Conservation (phyloP, 2,888 invertebrate species). For the Polydesmus complanatus region DNA sequence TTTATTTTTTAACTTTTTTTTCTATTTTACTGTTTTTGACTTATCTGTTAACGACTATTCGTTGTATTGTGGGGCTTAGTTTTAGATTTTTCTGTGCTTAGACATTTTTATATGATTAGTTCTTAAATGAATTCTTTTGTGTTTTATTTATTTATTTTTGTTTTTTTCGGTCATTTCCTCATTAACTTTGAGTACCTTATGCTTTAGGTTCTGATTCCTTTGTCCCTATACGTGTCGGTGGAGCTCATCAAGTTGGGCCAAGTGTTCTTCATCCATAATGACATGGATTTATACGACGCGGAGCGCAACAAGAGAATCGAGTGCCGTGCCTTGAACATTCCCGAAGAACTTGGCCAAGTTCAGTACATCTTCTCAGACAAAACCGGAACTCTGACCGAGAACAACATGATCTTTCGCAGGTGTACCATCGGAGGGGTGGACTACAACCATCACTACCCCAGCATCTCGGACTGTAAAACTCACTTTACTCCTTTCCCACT, state of each 20-base stretch:
- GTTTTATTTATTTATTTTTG: background rate
- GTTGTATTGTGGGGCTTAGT: too few relatives aligned
- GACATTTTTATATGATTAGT: too few relatives aligned
- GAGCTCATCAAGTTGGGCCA: slow-evolving; percentile 92
- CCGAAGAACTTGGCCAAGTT: slow-evolving; percentile 90
- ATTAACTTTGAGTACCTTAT: slow-evolving; percentile 7
- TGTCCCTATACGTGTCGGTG: slow-evolving; percentile 90
- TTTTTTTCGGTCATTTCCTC: slow-evolving; percentile 3
- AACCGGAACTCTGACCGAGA: slow-evolving; percentile 94
- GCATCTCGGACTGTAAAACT: slow-evolving; percentile 16
- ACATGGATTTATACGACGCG: slow-evolving; percentile 71
- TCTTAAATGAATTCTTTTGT: too few relatives aligned
- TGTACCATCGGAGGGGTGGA: slow-evolving; percentile 81
- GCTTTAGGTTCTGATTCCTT: slow-evolving; percentile 77
- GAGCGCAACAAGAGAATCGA: slow-evolving; percentile 66
- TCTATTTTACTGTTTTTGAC: too few relatives aligned
- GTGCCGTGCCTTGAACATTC: slow-evolving; percentile 89
- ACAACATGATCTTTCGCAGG: slow-evolving; percentile 87
- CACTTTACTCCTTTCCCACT: background rate
- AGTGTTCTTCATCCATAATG: slow-evolving; percentile 87
- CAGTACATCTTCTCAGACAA: slow-evolving; percentile 94
- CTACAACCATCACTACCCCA: slow-evolving; percentile 64
- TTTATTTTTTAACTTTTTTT: too few relatives aligned
- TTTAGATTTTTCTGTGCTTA: too few relatives aligned
- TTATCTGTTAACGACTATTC: too few relatives aligned